phyloP scores from a whole-genome alignment of 2,797 vertebrate genomes.

The Gymnodraco acuticeps region DNA sequence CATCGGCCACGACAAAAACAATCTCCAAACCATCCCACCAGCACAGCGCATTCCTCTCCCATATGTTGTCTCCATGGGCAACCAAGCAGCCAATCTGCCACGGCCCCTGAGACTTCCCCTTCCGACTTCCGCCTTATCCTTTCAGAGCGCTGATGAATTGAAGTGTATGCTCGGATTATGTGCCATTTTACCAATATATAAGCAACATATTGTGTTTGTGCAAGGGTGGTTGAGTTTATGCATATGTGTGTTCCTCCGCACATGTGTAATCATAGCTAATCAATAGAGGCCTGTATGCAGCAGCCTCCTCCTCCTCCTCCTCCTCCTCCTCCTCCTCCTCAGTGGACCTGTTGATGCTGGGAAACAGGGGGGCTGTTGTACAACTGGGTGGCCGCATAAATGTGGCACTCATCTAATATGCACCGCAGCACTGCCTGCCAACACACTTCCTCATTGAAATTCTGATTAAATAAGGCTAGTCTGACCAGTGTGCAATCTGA shows the following conservation, averaged over 20 bases:
- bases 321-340: slow-evolving; percentile 61
- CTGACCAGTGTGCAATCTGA: slow-evolving; percentile 47
- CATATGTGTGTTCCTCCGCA: slow-evolving; percentile 38
- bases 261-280: slow-evolving; percentile 71
- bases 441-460: slow-evolving; percentile 80
- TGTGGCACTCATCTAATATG: slow-evolving; percentile 81
- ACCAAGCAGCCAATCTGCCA: slow-evolving; percentile 65
- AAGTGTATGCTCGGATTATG: slow-evolving; percentile 7
- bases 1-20: slow-evolving; percentile 32
- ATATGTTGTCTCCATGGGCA: slow-evolving; percentile 75
- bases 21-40: slow-evolving; percentile 25
- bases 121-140: slow-evolving; percentile 53
- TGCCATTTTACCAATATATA: slow-evolving; percentile 30
- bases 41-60: slow-evolving; percentile 43
- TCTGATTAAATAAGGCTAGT: slow-evolving; percentile 72
- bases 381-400: slow-evolving; percentile 74
- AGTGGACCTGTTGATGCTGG: slow-evolving; percentile 79
- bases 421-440: slow-evolving; percentile 67
- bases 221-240: slow-evolving; percentile 20
- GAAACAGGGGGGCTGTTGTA: slow-evolving; percentile 82
- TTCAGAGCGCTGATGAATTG: slow-evolving; percentile 23
- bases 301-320: slow-evolving; percentile 46
- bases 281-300: slow-evolving; percentile 78
- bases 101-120: slow-evolving; percentile 61
- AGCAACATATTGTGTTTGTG: slow-evolving; percentile 30